Evolutionary conservation across 1,140 invertebrate genomes (phyloP).

Genomic region (Orchestia grillus): DNA sequence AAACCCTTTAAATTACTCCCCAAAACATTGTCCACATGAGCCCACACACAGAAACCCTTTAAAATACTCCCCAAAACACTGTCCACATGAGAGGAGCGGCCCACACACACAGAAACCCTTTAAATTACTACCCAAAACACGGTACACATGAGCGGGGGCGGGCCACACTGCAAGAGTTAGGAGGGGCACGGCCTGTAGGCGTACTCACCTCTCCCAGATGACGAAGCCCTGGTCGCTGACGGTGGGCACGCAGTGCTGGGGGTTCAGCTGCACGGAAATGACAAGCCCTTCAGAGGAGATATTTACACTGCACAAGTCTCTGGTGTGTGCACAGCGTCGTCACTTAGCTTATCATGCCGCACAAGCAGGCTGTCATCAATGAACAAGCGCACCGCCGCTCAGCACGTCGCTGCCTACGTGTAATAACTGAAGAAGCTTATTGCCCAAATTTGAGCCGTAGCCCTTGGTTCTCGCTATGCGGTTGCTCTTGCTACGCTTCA

Average conservation of each 20-base stretch:
- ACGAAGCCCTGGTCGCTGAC: conserved; percentile 78
- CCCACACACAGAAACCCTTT: no score
- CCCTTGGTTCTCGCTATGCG: no score
- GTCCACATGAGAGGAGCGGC: no score
- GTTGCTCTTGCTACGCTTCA: not conserved
- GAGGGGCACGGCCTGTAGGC: not conserved
- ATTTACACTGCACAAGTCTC: not conserved
- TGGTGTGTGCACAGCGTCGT: not conserved
- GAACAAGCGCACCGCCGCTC: not conserved
- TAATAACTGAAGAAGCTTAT: not conserved
- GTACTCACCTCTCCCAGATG: conserved; percentile 73
- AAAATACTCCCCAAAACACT: no score
- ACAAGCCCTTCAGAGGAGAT: conserved; percentile 60
- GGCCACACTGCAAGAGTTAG: no score
- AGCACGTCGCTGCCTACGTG: not conserved
- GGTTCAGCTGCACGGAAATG: conserved; percentile 75
- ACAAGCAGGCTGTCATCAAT: not conserved
- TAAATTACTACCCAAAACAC: no score
- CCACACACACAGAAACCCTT: no score
- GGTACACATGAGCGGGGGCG: no score
- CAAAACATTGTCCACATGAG: no score
- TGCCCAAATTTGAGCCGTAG: no score
- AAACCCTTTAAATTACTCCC: no score
- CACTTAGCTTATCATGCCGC: not conserved
- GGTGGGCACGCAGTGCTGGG: conserved; percentile 80